These are phyloP conservation scores for Scomber colias DNA, from an alignment of 2,113 vertebrate species.

Conservation along the genomic window DNA sequence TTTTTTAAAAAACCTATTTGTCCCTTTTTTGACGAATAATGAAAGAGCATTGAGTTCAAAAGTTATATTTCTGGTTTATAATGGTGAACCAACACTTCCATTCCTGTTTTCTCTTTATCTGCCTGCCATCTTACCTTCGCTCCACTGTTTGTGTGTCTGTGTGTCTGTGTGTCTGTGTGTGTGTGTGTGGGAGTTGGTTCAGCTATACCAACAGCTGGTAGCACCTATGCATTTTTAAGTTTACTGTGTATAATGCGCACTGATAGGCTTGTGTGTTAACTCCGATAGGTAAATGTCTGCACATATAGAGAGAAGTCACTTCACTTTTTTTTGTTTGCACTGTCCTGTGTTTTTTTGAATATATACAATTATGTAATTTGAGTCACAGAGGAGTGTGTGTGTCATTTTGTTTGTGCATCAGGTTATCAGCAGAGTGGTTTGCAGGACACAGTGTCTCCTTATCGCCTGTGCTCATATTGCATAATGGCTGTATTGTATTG, in stretches of 20 bases:
- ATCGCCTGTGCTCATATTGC: constrained; percentile 27
- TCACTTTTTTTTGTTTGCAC: background rate
- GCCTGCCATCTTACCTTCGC: background rate
- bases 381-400: background rate
- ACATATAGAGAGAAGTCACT: background rate
- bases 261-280: background rate
- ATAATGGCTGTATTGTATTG: constrained; percentile 53
- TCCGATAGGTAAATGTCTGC: background rate
- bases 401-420: constrained; percentile 25
- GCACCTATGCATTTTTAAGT: background rate
- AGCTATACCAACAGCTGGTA: background rate
- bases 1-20: background rate
- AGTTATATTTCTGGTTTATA: background rate
- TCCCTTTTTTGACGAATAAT: background rate
- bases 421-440: constrained; percentile 59
- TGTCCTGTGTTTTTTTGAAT: background rate
- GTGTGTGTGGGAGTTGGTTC: constrained; percentile 8
- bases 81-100: background rate
- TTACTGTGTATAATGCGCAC: background rate
- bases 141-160: constrained; percentile 1
- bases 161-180: background rate
- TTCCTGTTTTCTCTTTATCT: background rate
- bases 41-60: background rate
- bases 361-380: constrained; percentile 19
- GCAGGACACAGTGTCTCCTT: constrained; percentile 38